Base-by-base conservation (phyloP, 1,140 invertebrate species). In the Caligus rogercresseyi region DNA sequence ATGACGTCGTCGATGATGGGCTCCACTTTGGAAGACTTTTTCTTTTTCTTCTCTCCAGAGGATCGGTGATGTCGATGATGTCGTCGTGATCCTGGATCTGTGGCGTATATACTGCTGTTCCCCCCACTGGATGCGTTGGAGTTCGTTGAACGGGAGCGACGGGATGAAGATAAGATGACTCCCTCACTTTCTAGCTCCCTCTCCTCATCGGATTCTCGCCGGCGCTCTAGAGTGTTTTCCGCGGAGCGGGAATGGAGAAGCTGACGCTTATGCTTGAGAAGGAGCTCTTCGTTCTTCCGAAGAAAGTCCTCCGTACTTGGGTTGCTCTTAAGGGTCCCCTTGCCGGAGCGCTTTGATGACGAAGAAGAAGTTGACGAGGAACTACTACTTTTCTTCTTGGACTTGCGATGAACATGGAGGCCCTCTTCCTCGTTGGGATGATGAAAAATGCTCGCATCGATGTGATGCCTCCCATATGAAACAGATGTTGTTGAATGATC, bases 251-350 rank as follows among this genome's bases (percentile, higher is more conserved):
- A 43, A 11, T 43, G 31, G 31, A 43, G 31, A 11, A 43, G n/a
- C n/a, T 43, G 31, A 7, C 31, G 31, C 31, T 43, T 43, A 43
- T 43, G 31, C n/a, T 43, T 43, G n/a, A 43, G 31, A 43, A 43
- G 31, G n/a, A 43, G 31, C n/a, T 43, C 31, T 43, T 43, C 31
- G 31, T 43, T 43, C n/a, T 43, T 43, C 7, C 31, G 31, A 43
- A 43, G 31, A n/a, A 43, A 43, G n/a, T 43, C 31, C n/a, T 43
- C 18, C n/a, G 57, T 25, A n/a, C n/a, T 3, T 14, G 57, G 24
- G n/a, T 60, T 60, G 23, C n/a, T 60, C 24, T 60, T 60, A n/a
- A 60, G 23, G 26, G 43, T 60, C 15, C 57, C 26, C 24, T 60
- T 60, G 24, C n/a, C n/a, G 31, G 31, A 43, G 31, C 31, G 31